phyloP scores from a whole-genome alignment of 2,797 vertebrate species.

The Arctocebus calabarensis region DNA sequence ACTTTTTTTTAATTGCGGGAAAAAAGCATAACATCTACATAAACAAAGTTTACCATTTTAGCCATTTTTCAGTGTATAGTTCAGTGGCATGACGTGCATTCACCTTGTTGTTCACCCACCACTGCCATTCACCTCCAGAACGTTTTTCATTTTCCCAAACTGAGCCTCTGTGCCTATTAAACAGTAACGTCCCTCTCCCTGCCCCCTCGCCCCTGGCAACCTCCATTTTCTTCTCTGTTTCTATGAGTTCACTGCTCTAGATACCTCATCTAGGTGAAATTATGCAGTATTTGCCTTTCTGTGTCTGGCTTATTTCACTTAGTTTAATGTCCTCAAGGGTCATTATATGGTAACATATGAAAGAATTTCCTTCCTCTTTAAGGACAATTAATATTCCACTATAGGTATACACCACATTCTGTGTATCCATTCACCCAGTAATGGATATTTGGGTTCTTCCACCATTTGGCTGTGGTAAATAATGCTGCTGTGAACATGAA shows the following conservation, averaged over 20 bases:
- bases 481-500: background rate
- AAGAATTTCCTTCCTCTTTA: slow-evolving; percentile 27
- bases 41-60: background rate
- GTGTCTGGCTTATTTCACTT: slow-evolving; percentile 6
- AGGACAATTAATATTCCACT: background rate
- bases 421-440: background rate
- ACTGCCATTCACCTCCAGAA: background rate
- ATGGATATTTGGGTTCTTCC: background rate
- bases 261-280: background rate
- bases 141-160: background rate
- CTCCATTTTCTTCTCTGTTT: background rate
- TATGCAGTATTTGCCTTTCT: background rate
- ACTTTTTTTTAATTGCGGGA: slow-evolving; percentile 15
- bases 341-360: background rate
- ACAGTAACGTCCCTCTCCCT: background rate
- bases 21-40: background rate
- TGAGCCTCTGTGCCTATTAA: background rate
- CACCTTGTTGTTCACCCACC: background rate
- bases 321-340: background rate
- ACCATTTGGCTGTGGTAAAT: background rate
- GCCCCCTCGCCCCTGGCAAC: background rate
- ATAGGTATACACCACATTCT: background rate
- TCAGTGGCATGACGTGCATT: background rate
- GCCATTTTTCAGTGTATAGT: background rate
- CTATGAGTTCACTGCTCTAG: background rate